Base-by-base conservation (phyloP, 53 echinoderm and acorn worm genomes). In the Stichopus horrens region DNA sequence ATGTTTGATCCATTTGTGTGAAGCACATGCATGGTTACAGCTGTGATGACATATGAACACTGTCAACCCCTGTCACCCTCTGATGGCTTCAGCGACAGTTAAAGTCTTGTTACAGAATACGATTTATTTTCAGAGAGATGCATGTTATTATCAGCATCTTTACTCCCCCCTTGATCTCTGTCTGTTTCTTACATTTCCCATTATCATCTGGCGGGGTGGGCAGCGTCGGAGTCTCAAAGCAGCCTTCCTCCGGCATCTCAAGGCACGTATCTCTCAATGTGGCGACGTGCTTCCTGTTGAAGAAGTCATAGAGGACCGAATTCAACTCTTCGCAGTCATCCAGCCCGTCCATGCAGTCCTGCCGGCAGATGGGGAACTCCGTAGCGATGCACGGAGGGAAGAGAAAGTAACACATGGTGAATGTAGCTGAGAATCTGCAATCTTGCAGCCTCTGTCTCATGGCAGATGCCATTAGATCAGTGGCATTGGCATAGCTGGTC, bases 401-500 rank as follows among this genome's bases (percentile, higher is more conserved):
- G 88, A 96, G 92, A 5, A 92, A 73, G 88, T 93, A 96, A 65
- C 96, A 96, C 65, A 93, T 89, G 75, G 90, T 87, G 56, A 92
- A 73, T 53, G 87, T 89, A 6, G 92, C 81, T 5, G 77, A 86
- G 19, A 9, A 37, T 4, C 83, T n/a, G 59, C 92, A 92, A 74
- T 87, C 87, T 19, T 58, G 7, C 21, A 93, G 90, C 9, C 76
- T 76, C 4, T 87, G 88, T 74, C 51, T 78, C 51, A 96, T 91
- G 23, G 89, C 86, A 0, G 88, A 76, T 6, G 91, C 89, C 4
- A 93, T 65, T 37, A 93, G 71, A 8, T 93, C 90, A 0, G 93
- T 93, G 5, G 81, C 58, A 9, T 83, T 86, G 0, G 91, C 87
- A 8, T 89, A 74, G 16, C 73, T 6, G 11, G 92, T 92, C 76